A percentile compares a stretch with the other conserved stretches of the same genome.
Evolutionary conservation across 2,113 vertebrate species (phyloP).

Genomic region (Carassius auratus): DNA sequence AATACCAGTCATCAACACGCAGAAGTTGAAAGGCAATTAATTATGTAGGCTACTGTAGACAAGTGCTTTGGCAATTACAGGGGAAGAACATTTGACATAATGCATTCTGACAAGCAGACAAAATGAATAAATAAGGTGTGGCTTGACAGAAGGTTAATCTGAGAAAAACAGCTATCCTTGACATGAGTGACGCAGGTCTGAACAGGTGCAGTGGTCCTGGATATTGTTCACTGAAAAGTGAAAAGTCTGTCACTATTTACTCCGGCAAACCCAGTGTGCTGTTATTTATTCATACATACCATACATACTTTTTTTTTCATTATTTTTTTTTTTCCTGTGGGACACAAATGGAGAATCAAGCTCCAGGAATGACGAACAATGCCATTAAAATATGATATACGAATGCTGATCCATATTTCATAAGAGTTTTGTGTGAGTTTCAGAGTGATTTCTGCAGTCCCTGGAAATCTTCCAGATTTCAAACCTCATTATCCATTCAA

Average conservation of each 20-base stretch:
- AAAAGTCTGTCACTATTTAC: too few species aligned
- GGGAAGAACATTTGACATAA: conserved; percentile 6
- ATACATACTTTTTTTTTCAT: too few species aligned
- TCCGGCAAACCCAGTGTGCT: too few species aligned
- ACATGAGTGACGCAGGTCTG: conserved; percentile 1
- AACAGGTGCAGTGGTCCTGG: not conserved
- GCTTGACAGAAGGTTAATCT: not conserved
- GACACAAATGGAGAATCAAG: too few species aligned
- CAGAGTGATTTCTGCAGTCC: not conserved
- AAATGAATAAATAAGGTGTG: conserved; percentile 1
- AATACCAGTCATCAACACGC: not conserved
- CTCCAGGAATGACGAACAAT: too few species aligned
- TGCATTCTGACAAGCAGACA: conserved; percentile 20
- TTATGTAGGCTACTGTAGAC: not conserved
- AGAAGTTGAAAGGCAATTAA: not conserved
- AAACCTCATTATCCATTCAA: not conserved
- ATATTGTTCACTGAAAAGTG: not conserved
- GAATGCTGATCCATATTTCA: too few species aligned
- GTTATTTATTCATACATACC: too few species aligned
- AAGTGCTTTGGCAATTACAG: conserved; percentile 28
- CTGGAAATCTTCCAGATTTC: not conserved
- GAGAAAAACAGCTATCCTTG: not conserved
- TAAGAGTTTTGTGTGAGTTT: not conserved
- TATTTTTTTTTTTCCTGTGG: too few species aligned
- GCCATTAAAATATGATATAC: too few species aligned